These are phyloP conservation scores for Scaptomyza caliginosa DNA, from an alignment of 2,888 invertebrate genomes.

Conservation along the genomic window DNA sequence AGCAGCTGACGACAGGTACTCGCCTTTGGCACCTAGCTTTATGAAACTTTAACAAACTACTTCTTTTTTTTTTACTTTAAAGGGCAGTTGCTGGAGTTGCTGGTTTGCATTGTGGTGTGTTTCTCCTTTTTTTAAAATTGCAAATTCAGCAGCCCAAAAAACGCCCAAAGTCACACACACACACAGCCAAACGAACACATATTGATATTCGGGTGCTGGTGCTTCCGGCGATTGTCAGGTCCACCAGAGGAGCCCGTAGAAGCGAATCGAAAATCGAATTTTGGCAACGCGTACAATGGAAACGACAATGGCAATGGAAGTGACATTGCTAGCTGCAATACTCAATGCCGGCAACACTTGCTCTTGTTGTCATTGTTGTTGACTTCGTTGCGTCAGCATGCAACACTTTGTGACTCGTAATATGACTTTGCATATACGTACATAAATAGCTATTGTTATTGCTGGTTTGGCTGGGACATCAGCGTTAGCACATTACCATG, in stretches of 20 bases:
- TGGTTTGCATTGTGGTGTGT: slow-evolving; percentile 29
- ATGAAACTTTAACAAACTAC: slow-evolving; percentile 47
- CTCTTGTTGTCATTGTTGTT: slow-evolving; percentile 1
- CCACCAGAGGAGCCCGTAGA: slow-evolving; percentile 32
- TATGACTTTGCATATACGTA: slow-evolving; percentile 56
- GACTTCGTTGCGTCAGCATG: slow-evolving; percentile 36
- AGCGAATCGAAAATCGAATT: slow-evolving; percentile 72
- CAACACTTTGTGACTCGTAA: slow-evolving; percentile 48
- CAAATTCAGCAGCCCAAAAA: slow-evolving; percentile 56
- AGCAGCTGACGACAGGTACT: slow-evolving; percentile 29
- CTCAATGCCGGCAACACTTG: slow-evolving; percentile 29
- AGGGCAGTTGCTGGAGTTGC: slow-evolving; percentile 30
- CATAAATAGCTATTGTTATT: too few relatives aligned
- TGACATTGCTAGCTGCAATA: slow-evolving; percentile 58
- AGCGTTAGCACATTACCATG: slow-evolving; percentile 20
- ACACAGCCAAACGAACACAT: slow-evolving; percentile 15
- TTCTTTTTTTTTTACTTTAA: slow-evolving; percentile 9
- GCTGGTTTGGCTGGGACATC: slow-evolving; percentile 20
- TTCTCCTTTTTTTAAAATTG: slow-evolving; percentile 41
- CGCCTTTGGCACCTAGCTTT: slow-evolving; percentile 40
- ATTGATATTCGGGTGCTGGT: slow-evolving; percentile 31
- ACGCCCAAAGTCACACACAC: slow-evolving; percentile 26
- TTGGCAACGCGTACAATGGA: slow-evolving; percentile 56
- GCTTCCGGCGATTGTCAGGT: slow-evolving; percentile 24
- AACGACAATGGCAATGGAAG: slow-evolving; percentile 58